Evolutionary conservation across 2,888 invertebrate species (phyloP), one percentile per base, ranked within the genome.

Genomic region (Hyles lineata): DNA sequence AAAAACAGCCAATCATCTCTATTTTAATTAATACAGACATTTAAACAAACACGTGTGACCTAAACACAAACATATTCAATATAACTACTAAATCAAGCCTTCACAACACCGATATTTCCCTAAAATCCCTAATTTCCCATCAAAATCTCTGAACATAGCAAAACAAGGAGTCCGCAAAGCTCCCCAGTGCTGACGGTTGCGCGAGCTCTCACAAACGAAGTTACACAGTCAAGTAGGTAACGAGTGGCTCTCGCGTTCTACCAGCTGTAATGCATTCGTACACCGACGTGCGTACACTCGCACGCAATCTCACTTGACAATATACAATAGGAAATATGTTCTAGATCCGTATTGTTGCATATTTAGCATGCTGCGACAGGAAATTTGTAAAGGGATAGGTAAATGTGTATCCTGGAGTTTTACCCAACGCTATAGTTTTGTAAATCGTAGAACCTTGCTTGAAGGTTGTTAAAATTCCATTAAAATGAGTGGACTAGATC

Each of bases 141-240:
- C 15, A 43, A 43, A 15, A 43, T 43, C 15, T 43, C 11, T 43
- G 11, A 43, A 2, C 7, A 43, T 2, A 43, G 2, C 43, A 43
- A 15, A 43, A 43, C 8, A 35, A 43, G 0, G 79, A 67, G 72
- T 80, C 82, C 79, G 63, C 8, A 4, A 23, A 72, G 72, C 74
- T 87, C 83, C 80, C 83, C 74, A 78, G 77, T 70, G 76, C 71
- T 74, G 70, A 23, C 76, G 82, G 85, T 81, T 80, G 81, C 83
- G 83, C 86, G 83, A 86, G 87, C 87, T 85, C 82, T 89, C 87
- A 85, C 90, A 92, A 94, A 94, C 90, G 92, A 93, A 93, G 93
- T 94, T 94, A 93, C 90, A 92, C 91, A 93, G 94, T 93, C 94
- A 93, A 94, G 94, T 93, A 90, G 89, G 90, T 91, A 93, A 93